Conservation (phyloP, 2,797 vertebrate genomes). For the Crenichthys baileyi region DNA sequence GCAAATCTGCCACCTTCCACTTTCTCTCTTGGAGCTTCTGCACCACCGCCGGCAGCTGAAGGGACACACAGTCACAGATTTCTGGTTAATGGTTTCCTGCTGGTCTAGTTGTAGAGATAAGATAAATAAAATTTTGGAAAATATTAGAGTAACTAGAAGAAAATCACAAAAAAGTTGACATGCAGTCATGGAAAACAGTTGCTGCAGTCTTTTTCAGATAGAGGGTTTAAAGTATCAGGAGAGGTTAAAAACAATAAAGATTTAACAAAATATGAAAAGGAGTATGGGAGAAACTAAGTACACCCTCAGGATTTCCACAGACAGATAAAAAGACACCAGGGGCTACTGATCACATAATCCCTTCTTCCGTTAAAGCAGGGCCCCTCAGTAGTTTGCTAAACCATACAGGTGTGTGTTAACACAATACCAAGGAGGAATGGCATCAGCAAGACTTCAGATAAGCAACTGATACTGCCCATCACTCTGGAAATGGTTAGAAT, state of each 20-base stretch:
- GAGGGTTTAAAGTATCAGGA: too few relatives aligned
- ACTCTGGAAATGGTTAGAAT: too few relatives aligned
- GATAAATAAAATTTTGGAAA: not conserved
- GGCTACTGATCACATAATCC: not conserved
- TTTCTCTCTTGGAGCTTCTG: conserved; percentile 85
- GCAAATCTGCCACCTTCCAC: conserved; percentile 91
- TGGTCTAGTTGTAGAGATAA: not conserved
- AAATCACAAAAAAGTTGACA: not conserved
- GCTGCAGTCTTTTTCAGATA: too few relatives aligned
- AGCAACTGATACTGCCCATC: too few relatives aligned
- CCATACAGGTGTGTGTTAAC: too few relatives aligned
- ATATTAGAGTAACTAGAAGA: not conserved
- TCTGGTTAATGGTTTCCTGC: not conserved
- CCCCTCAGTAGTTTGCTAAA: too few relatives aligned
- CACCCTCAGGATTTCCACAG: not conserved
- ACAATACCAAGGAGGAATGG: too few relatives aligned
- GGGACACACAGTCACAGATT: conserved; percentile 19
- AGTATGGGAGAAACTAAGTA: not conserved
- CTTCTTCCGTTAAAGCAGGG: too few relatives aligned
- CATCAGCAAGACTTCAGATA: too few relatives aligned
- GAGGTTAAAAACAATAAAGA: too few relatives aligned
- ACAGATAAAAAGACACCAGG: not conserved
- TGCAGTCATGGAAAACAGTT: not conserved
- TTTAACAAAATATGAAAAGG: not conserved
- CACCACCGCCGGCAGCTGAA: conserved; percentile 81